These are phyloP conservation scores for Aldabrachelys gigantea DNA, from an alignment of 2,113 vertebrate genomes.

Conservation along the genomic window DNA sequence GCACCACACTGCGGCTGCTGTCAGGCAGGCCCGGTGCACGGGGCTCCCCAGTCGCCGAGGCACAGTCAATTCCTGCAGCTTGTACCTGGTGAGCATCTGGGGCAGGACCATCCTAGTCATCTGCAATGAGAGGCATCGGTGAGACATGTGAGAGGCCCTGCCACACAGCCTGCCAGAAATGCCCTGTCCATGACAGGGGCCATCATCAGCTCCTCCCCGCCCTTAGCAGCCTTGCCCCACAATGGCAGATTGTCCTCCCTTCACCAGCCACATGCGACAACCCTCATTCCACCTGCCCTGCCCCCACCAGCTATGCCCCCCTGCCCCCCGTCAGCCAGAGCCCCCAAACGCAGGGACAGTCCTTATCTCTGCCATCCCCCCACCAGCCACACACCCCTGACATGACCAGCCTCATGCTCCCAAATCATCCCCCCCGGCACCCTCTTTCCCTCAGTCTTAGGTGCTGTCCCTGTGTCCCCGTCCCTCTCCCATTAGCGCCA, in stretches of 20 bases:
- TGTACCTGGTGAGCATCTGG: constrained; percentile 35
- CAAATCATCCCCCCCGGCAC: neutral
- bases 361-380: too few relatives aligned
- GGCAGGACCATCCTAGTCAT: constrained; percentile 46
- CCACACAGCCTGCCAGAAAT: neutral
- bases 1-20: neutral
- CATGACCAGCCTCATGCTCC: neutral
- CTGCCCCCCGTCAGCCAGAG: neutral
- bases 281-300: too few relatives aligned
- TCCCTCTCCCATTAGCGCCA: too few relatives aligned
- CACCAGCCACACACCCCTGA: neutral
- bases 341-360: neutral
- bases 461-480: neutral
- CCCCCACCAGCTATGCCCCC: too few relatives aligned
- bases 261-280: neutral
- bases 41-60: too few relatives aligned
- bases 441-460: neutral
- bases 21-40: neutral
- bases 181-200: neutral
- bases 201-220: too few relatives aligned
- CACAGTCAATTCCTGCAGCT: neutral
- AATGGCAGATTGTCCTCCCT: neutral
- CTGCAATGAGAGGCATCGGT: neutral
- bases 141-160: neutral
- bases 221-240: neutral